Evolutionary conservation across 2,113 vertebrate genomes (phyloP), one percentile per base, ranked within the genome.

Genomic region (Daubentonia madagascariensis): DNA sequence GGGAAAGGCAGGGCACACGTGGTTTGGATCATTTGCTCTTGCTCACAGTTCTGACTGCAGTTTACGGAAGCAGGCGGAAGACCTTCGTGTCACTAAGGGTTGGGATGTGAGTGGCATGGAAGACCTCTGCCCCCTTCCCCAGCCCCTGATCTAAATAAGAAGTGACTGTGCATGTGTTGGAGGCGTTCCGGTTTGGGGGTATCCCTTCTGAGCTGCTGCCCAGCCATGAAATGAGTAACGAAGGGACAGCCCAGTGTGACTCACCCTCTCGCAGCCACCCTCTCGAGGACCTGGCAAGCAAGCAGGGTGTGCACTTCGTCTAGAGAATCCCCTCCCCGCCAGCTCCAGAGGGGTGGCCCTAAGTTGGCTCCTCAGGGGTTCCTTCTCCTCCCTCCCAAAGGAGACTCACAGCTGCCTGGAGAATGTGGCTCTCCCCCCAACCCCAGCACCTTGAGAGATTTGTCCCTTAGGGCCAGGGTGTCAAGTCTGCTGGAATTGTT

Each of bases 1-100:
- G 43, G 67, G 23, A 37, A 12, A 32, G 48, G 28, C 23, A 22
- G 20, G 43, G 23, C 28, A 1, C 59, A 2, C 0, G 0, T 0
- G 37, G 3, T 43, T 28, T 8, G 40, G 22, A 13, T 54, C 32
- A 13, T 40, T 18, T 0, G 8, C 67, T 35, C 35, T 73, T 40
- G 17, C 40, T 28, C 13, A 11, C 17, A 45, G 73, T 43, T 37
- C 50, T n/a, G n/a, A 45, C 0, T 30, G 22, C 5, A 4, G 22
- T 63, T 54, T 43, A 8, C 0, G 0, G 52, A 52, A 50, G 32
- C 40, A 25, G n/a, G 32, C 54, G 8, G 6, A 2, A 83, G 81
- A 17, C 35, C 32, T 73, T 57, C 0, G 0, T 8, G 25, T 11
- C 81, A 10, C 4, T 16, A 0, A 37, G 40, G n/a, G 13, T 17